A percentile compares a stretch with the other conserved stretches of the same genome.
Conservation (phyloP, 2,113 vertebrate genomes). For the Myiagra hebetior region DNA sequence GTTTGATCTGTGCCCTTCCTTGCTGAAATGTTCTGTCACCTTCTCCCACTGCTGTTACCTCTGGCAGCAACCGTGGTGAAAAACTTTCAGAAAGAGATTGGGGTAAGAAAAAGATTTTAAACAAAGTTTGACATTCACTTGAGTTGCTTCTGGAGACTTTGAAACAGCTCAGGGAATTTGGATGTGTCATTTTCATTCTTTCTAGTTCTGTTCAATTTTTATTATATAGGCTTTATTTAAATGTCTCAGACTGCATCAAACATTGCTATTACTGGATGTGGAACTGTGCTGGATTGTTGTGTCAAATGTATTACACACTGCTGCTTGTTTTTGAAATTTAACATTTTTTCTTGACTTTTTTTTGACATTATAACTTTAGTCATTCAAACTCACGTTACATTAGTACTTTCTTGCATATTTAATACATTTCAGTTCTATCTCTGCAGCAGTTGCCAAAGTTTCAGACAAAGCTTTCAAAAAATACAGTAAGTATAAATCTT, state of each 20-base stretch:
- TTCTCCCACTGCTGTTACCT: neutral
- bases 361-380: neutral
- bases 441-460: neutral
- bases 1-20: neutral
- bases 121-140: neutral
- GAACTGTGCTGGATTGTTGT: neutral
- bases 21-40: neutral
- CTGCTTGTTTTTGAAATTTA: neutral
- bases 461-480: neutral
- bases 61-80: neutral
- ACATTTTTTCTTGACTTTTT: neutral
- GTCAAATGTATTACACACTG: neutral
- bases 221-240: neutral
- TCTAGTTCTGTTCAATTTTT: neutral
- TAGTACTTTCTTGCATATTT: conserved; percentile 5
- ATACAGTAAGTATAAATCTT: neutral
- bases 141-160: neutral
- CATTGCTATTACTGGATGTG: neutral
- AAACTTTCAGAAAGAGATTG: neutral
- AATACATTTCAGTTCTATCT: neutral
- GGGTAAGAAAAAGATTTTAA: neutral
- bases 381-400: neutral
- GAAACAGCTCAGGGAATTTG: neutral
- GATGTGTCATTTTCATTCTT: neutral
- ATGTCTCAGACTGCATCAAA: neutral